These are phyloP conservation scores for Camelus bactrianus DNA, from an alignment of 2,113 vertebrate genomes.

Conservation along the genomic window DNA sequence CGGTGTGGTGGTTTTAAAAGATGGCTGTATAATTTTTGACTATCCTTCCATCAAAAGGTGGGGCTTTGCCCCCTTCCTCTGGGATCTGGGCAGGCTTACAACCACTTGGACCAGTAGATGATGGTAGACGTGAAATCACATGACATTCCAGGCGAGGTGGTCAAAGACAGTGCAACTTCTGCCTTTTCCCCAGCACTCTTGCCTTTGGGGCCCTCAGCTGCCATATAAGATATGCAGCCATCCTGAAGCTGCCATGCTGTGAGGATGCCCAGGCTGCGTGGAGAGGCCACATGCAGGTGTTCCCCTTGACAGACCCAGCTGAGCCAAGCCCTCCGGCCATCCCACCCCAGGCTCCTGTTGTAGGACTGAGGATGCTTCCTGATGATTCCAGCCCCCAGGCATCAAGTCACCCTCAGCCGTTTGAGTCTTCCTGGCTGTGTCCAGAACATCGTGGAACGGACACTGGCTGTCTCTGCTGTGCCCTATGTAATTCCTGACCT, in stretches of 20 bases:
- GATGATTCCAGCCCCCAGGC: background rate
- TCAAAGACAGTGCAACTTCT: background rate
- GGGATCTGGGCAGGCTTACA: background rate
- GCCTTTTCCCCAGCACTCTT: background rate
- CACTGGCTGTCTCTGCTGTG: background rate
- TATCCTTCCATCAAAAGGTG: background rate
- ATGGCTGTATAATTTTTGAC: background rate
- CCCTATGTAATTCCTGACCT: background rate
- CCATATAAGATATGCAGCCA: background rate
- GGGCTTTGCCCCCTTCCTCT: background rate
- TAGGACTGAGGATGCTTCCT: background rate
- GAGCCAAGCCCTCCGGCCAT: background rate
- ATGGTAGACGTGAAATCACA: background rate
- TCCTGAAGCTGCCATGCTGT: background rate
- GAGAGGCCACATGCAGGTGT: background rate
- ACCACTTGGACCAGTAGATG: background rate
- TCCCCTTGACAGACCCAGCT: accelerated
- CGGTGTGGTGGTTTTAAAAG: background rate
- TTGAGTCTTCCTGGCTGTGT: background rate
- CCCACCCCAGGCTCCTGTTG: too few relatives aligned
- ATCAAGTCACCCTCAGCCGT: background rate
- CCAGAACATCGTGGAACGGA: background rate
- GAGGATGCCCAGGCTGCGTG: background rate
- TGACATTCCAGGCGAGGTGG: background rate
- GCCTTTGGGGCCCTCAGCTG: background rate